Percentiles rank a stretch among this genome's conserved stretches.
Evolutionary conservation across 2,113 vertebrate species (phyloP).

Genomic region (Burhinus bistriatus): DNA sequence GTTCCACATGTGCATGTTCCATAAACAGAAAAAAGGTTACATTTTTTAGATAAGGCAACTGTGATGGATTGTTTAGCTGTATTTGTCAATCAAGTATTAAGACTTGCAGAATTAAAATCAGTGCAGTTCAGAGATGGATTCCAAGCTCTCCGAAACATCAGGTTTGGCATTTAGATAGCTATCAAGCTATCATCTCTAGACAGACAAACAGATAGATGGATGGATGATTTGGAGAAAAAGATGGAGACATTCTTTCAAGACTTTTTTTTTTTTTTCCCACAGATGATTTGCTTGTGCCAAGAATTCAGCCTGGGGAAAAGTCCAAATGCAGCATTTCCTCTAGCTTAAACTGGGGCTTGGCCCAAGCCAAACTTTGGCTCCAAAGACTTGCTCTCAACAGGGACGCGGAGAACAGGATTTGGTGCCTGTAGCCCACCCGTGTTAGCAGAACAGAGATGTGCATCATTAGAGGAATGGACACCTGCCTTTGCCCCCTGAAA

Average conservation of each 20-base stretch:
- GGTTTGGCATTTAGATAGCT: conserved; percentile 63
- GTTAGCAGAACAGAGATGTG: background rate
- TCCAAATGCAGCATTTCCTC: conserved; percentile 61
- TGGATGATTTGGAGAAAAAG: conserved; percentile 59
- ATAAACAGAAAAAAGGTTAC: conserved; percentile 59
- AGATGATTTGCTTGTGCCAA: conserved; percentile 44
- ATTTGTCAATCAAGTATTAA: conserved; percentile 68
- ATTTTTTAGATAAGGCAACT: conserved; percentile 50
- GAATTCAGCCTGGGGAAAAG: conserved; percentile 65
- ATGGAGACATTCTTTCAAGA: conserved; percentile 67
- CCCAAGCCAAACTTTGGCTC: conserved; percentile 7
- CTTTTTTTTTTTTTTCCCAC: background rate
- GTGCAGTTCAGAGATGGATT: conserved; percentile 54
- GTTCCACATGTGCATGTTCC: conserved; percentile 60
- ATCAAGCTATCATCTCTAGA: conserved; percentile 63
- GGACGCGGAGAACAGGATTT: background rate
- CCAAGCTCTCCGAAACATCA: conserved; percentile 65
- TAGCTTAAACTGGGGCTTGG: conserved; percentile 11
- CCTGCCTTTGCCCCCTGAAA: background rate
- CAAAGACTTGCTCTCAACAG: background rate
- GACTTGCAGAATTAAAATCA: conserved; percentile 58
- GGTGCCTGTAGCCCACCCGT: background rate
- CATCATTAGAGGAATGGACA: fast-evolving
- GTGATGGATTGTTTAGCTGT: conserved; percentile 64
- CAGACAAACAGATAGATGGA: conserved; percentile 64